Conservation (phyloP, 2,888 invertebrate species). For the Andrena minutula region DNA sequence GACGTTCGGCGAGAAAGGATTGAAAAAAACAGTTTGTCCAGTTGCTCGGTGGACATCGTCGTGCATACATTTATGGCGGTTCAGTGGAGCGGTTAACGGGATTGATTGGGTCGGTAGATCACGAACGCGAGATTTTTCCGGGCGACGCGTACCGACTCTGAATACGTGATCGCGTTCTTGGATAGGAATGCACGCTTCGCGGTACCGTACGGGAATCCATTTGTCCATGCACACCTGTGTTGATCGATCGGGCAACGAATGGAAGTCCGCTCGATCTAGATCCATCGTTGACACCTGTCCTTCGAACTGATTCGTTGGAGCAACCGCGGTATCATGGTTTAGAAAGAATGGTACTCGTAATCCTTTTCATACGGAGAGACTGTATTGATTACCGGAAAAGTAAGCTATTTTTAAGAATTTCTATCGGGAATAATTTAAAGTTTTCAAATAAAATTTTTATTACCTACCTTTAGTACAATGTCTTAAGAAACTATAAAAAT, state of each 20-base stretch:
- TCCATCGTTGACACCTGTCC: conserved; percentile 7
- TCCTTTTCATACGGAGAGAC: conserved; percentile 13
- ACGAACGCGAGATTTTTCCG: conserved; percentile 65
- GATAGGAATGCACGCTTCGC: conserved; percentile 40
- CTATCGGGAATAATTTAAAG: too few species aligned
- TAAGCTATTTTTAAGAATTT: too few species aligned
- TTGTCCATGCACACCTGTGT: conserved; percentile 26
- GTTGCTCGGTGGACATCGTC: conserved; percentile 37
- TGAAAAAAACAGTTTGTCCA: conserved; percentile 22
- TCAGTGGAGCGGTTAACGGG: conserved; percentile 72
- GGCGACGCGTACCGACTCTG: conserved; percentile 43
- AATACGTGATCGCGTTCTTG: conserved; percentile 64
- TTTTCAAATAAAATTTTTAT: too few species aligned
- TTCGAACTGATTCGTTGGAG: not conserved
- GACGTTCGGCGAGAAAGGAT: not conserved
- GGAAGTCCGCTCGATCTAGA: conserved; percentile 1
- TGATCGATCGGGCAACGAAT: conserved; percentile 16
- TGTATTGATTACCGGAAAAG: not conserved
- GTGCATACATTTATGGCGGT: conserved; percentile 44
- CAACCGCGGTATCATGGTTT: not conserved
- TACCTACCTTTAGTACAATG: too few species aligned
- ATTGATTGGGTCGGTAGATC: conserved; percentile 60
- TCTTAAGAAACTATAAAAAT: too few species aligned
- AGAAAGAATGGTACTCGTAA: not conserved
- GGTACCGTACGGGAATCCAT: conserved; percentile 56